Evolutionary conservation across 2,797 vertebrate genomes (phyloP).

Genomic region (Babyrousa celebensis): DNA sequence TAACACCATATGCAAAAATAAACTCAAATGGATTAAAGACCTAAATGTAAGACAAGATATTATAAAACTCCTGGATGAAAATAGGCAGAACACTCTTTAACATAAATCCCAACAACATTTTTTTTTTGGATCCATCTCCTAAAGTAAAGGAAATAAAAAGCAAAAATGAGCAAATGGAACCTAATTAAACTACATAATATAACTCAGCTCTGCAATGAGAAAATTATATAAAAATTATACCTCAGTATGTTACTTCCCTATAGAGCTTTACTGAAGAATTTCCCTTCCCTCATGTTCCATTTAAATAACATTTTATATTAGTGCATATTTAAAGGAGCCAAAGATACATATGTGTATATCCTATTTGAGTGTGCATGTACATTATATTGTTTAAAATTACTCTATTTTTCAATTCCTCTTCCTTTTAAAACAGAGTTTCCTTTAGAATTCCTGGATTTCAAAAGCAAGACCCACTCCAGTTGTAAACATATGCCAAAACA

Average conservation of each 20-base stretch:
- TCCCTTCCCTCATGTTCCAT: neutral
- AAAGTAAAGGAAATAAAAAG: neutral
- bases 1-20: neutral
- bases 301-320: neutral
- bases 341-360: neutral
- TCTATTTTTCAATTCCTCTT: constrained; percentile 51
- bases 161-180: neutral
- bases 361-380: neutral
- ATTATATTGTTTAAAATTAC: neutral
- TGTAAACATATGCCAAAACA: constrained; percentile 42
- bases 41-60: neutral
- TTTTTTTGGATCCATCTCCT: neutral
- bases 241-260: neutral
- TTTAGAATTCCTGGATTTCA: constrained; percentile 56
- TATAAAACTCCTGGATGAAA: neutral
- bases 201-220: constrained; percentile 4
- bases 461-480: constrained; percentile 45
- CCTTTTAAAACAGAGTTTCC: constrained; percentile 58
- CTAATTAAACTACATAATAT: neutral
- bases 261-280: constrained; percentile 40
- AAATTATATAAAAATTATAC: constrained; percentile 38
- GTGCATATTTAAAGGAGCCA: neutral
- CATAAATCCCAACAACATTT: neutral
- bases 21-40: neutral
- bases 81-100: neutral